Percentiles rank a stretch among this genome's conserved stretches.
Evolutionary conservation across 2,113 vertebrate genomes (phyloP).

Genomic region (Apodemus speciosus): DNA sequence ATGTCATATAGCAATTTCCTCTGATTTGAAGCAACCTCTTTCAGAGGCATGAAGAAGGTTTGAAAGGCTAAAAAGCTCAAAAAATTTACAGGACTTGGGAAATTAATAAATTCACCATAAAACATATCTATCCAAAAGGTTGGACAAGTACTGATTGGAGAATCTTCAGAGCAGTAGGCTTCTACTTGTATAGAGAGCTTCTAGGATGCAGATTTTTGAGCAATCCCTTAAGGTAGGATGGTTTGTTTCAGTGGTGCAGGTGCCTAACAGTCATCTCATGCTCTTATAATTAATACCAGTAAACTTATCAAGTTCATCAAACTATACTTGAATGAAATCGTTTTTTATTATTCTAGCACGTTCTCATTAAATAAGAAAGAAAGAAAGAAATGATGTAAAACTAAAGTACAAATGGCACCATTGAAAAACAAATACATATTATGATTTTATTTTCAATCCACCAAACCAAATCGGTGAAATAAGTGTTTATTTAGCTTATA

Average conservation of each 20-base stretch:
- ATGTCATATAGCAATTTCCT: not conserved
- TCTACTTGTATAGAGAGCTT: not conserved
- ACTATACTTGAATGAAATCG: not conserved
- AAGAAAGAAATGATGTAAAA: not conserved
- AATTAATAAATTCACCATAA: not conserved
- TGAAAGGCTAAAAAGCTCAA: not conserved
- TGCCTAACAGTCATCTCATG: too few species aligned
- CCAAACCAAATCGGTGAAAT: not conserved
- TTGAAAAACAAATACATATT: not conserved
- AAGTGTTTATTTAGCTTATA: not conserved
- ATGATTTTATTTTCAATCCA: not conserved
- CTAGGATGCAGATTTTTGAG: fast-evolving
- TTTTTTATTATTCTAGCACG: not conserved
- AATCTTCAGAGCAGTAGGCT: not conserved
- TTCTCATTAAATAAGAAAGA: too few species aligned
- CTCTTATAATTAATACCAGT: not conserved
- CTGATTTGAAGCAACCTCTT: not conserved
- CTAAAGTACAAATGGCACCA: not conserved
- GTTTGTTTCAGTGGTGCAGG: not conserved
- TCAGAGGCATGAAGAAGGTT: too few species aligned
- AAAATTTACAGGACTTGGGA: not conserved
- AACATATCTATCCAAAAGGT: too few species aligned
- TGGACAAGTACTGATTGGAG: too few species aligned
- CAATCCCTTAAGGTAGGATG: not conserved
- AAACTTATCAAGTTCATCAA: not conserved